Evolutionary conservation across 2,888 invertebrate genomes (phyloP).

Genomic region (Meliscaeva auricollis): DNA sequence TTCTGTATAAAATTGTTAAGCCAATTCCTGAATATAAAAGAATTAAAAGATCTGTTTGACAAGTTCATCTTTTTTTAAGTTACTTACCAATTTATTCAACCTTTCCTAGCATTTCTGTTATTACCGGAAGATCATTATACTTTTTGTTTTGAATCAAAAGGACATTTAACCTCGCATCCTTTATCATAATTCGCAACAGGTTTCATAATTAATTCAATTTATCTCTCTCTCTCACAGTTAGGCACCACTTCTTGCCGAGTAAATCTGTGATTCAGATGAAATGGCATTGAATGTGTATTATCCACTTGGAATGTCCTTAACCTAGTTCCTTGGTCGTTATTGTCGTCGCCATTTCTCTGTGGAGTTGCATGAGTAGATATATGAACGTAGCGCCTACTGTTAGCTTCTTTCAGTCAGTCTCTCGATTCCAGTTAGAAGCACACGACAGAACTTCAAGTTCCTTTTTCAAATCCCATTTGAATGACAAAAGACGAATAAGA

Average conservation of each 20-base stretch:
- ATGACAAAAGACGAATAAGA: conserved; percentile 69
- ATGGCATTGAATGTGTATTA: conserved; percentile 40
- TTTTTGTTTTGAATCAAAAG: not conserved
- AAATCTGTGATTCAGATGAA: conserved; percentile 48
- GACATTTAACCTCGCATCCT: conserved; percentile 13
- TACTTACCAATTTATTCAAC: too few relatives aligned
- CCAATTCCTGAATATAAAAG: too few relatives aligned
- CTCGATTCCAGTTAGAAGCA: conserved; percentile 36
- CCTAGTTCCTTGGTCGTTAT: conserved; percentile 42
- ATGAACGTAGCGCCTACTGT: not conserved
- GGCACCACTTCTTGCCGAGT: conserved; percentile 23
- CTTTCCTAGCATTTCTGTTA: too few relatives aligned
- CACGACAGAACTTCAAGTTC: conserved; percentile 12
- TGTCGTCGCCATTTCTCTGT: conserved; percentile 11
- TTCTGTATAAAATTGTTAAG: too few relatives aligned
- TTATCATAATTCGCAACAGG: conserved; percentile 15
- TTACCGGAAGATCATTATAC: not conserved
- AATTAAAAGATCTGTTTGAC: too few relatives aligned
- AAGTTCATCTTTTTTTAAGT: too few relatives aligned
- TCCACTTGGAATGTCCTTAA: conserved; percentile 61
- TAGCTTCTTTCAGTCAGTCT: conserved; percentile 28
- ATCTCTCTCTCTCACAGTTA: conserved; percentile 10
- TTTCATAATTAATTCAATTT: conserved; percentile 41
- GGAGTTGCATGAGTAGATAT: conserved; percentile 15
- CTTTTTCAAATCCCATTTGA: conserved; percentile 55